Evolutionary conservation across 2,797 vertebrate species (phyloP), one percentile per base, ranked within the genome.

Genomic region (Pseudocheirus occidentalis): DNA sequence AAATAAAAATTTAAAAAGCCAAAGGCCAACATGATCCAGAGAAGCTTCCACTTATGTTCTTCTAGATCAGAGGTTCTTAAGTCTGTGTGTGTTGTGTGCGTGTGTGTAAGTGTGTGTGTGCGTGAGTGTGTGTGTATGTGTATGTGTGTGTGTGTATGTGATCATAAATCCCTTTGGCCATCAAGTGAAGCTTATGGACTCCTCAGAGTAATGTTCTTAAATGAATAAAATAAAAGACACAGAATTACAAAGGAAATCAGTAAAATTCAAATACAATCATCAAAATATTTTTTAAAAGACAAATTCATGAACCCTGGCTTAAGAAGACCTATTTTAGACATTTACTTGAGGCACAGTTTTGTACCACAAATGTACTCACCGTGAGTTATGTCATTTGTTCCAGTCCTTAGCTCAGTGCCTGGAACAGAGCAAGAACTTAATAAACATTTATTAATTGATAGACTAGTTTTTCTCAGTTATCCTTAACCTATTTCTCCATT

Each of bases 301-400:
- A 73, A 73, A 73, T 73, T 73, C n/a, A 40, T 40, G n/a, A 24
- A 40, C 40, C 16, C 6, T 40, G n/a, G 66, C 0, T 73, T 73
- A 73, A 40, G 62, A 66, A 66, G 40, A 6, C 66, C 6, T 21
- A 18, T n/a, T 73, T 40, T 73, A 73, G 16, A 18, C 6, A 21
- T 40, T 73, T 73, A 16, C 66, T 73, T 40, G 16, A 73, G n/a
- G 66, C 18, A 40, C 5, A 73, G 14, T 2, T 73, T 73, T 73
- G n/a, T 40, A 40, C n/a, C 34, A 18, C 13, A 66, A 14, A 59
- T 62, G 50, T 40, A 94, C 57, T 92, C 16, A 91, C 18, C n/a
- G 13, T 16, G 28, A 93, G 50, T 92, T 90, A 7, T 92, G 56
- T 92, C 66, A 94, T 40, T 56, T 94, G 94, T 54, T 50, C 91